A percentile compares a stretch with the other conserved stretches of the same genome.
These are phyloP conservation scores for Rachycentron canadum DNA, from an alignment of 2,797 vertebrate species.

Conservation along the genomic window DNA sequence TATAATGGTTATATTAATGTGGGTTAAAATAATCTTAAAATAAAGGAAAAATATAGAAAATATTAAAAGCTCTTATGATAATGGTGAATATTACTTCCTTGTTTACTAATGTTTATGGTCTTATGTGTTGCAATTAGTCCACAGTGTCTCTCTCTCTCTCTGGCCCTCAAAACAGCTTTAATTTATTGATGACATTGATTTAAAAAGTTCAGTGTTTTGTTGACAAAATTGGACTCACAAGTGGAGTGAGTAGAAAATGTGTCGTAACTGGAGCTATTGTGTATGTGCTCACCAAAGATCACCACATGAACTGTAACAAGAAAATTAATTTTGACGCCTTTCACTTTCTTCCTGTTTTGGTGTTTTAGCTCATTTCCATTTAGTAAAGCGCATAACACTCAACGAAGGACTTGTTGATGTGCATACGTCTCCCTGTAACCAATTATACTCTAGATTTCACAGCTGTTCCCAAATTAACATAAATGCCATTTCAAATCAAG, in stretches of 20 bases:
- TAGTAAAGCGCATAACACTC: conserved; percentile 6
- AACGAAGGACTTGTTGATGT: conserved; percentile 14
- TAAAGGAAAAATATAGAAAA: too few relatives aligned
- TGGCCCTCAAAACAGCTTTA: conserved; percentile 16
- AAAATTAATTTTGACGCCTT: not conserved
- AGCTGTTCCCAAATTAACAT: conserved; percentile 60
- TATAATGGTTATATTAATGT: too few relatives aligned
- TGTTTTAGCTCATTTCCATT: conserved; percentile 27
- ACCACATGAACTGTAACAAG: not conserved
- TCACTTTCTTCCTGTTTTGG: conserved; percentile 7
- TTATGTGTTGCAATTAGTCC: not conserved
- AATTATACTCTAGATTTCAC: conserved; percentile 44
- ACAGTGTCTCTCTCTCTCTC: not conserved
- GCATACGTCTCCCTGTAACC: conserved; percentile 24
- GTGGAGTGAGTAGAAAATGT: conserved; percentile 11
- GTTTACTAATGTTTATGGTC: not conserved
- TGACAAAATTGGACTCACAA: not conserved
- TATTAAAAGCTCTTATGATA: not conserved
- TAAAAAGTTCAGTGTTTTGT: not conserved
- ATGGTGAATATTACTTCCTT: not conserved
- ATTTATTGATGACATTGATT: conserved; percentile 20
- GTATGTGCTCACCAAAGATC: conserved; percentile 2
- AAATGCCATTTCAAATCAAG: conserved; percentile 60
- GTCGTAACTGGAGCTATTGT: conserved; percentile 13
- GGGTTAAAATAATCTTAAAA: too few relatives aligned